phyloP scores from a whole-genome alignment of 2,888 invertebrate genomes.

The Pammene fasciana region DNA sequence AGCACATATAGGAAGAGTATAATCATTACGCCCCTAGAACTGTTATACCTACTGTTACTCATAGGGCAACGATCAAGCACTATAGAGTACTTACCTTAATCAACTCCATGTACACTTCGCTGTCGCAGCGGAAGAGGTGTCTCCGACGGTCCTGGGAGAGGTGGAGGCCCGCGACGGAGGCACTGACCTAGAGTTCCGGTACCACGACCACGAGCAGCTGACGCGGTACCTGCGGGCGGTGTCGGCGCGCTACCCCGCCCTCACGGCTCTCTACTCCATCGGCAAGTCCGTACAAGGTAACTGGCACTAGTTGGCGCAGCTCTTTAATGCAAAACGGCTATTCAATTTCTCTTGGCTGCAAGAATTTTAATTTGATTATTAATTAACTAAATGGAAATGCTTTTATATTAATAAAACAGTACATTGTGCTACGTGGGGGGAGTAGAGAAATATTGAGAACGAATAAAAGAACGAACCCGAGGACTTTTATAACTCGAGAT shows the following conservation, averaged over 20 bases:
- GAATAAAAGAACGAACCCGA: too few relatives aligned
- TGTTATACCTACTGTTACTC: too few relatives aligned
- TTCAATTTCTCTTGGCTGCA: conserved; percentile 27
- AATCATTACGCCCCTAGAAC: too few relatives aligned
- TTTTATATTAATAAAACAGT: too few relatives aligned
- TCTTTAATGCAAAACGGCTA: conserved; percentile 12
- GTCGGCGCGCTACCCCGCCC: conserved; percentile 90
- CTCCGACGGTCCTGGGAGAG: conserved; percentile 62
- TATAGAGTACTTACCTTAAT: background rate
- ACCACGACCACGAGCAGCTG: conserved; percentile 94
- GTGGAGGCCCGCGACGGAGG: conserved; percentile 66
- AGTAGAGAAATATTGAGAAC: too few relatives aligned
- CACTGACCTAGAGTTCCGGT: conserved; percentile 88
- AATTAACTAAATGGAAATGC: background rate
- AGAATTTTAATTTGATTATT: background rate
- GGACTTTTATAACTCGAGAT: too few relatives aligned
- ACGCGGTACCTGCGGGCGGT: conserved; percentile 91
- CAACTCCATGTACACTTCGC: background rate
- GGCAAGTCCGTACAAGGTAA: conserved; percentile 96
- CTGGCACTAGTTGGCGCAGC: conserved; percentile 11
- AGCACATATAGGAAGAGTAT: too few relatives aligned
- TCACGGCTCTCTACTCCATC: conserved; percentile 96
- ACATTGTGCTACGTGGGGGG: too few relatives aligned
- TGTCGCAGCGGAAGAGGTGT: conserved; percentile 55
- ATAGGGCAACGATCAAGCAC: background rate